These are phyloP conservation scores for Teinopalpus imperialis DNA, from an alignment of 2,888 invertebrate species.

Conservation along the genomic window DNA sequence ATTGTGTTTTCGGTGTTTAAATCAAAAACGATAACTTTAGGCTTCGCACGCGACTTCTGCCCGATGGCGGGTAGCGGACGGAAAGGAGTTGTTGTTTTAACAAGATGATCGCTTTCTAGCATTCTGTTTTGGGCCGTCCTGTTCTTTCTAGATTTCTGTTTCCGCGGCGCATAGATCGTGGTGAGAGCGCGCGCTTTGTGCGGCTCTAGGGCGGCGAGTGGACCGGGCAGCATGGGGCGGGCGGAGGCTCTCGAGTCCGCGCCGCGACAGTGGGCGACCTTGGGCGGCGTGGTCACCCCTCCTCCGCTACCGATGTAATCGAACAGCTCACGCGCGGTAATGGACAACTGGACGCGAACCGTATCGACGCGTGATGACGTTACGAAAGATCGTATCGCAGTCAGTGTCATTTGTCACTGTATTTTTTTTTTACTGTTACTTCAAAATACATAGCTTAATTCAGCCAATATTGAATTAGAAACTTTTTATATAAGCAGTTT, in stretches of 20 bases:
- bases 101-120: slow-evolving; percentile 62
- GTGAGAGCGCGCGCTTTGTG: slow-evolving; percentile 70
- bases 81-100: slow-evolving; percentile 66
- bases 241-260: slow-evolving; percentile 55
- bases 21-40: slow-evolving; percentile 69
- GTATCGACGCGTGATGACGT: slow-evolving; percentile 28
- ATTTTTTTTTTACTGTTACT: neutral
- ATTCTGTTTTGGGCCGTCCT: slow-evolving; percentile 68
- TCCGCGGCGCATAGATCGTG: slow-evolving; percentile 73
- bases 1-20: slow-evolving; percentile 49
- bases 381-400: slow-evolving; percentile 25
- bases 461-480: neutral
- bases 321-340: slow-evolving; percentile 41
- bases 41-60: slow-evolving; percentile 55
- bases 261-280: slow-evolving; percentile 62
- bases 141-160: slow-evolving; percentile 59
- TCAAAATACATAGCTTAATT: neutral
- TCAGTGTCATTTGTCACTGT: neutral
- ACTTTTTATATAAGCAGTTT: too few species aligned
- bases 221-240: slow-evolving; percentile 66
- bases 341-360: slow-evolving; percentile 28
- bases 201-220: slow-evolving; percentile 67
- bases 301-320: slow-evolving; percentile 40
- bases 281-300: slow-evolving; percentile 49
- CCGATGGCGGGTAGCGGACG: slow-evolving; percentile 75